These are phyloP conservation scores for Propithecus deckenii DNA, from an alignment of 2,797 vertebrate genomes.

Conservation along the genomic window DNA sequence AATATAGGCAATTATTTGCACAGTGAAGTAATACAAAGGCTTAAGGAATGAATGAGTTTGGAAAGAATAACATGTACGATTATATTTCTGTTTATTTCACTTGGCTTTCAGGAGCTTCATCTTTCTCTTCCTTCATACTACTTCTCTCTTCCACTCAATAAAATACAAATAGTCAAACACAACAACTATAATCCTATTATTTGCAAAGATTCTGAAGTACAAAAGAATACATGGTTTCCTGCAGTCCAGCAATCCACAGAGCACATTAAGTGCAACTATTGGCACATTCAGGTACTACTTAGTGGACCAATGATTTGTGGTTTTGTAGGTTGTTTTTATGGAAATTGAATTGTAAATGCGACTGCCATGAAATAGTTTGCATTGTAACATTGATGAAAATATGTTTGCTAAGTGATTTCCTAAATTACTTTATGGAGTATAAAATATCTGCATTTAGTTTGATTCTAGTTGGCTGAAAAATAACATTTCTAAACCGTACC, in stretches of 20 bases:
- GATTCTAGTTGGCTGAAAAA: slow-evolving; percentile 47
- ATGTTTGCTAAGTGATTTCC: slow-evolving; percentile 50
- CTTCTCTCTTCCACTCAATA: neutral
- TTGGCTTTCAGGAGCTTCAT: neutral
- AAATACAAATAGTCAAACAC: neutral
- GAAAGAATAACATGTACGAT: neutral
- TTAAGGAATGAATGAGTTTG: neutral
- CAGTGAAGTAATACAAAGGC: neutral
- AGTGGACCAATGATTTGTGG: slow-evolving; percentile 22
- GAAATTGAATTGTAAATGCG: slow-evolving; percentile 34
- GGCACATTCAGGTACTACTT: neutral
- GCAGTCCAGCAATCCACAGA: neutral
- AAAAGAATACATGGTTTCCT: neutral
- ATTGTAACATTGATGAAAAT: slow-evolving; percentile 48
- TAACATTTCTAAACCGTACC: slow-evolving; percentile 22
- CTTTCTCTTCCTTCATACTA: neutral
- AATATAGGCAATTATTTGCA: neutral
- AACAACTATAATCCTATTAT: neutral
- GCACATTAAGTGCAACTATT: neutral
- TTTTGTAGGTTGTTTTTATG: slow-evolving; percentile 25
- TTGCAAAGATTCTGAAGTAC: neutral
- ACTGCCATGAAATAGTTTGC: slow-evolving; percentile 28
- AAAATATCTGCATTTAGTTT: slow-evolving; percentile 48
- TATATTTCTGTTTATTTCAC: neutral
- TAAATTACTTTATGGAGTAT: slow-evolving; percentile 57